Conservation (phyloP, 1,140 invertebrate species). For the Magallana gigas region DNA sequence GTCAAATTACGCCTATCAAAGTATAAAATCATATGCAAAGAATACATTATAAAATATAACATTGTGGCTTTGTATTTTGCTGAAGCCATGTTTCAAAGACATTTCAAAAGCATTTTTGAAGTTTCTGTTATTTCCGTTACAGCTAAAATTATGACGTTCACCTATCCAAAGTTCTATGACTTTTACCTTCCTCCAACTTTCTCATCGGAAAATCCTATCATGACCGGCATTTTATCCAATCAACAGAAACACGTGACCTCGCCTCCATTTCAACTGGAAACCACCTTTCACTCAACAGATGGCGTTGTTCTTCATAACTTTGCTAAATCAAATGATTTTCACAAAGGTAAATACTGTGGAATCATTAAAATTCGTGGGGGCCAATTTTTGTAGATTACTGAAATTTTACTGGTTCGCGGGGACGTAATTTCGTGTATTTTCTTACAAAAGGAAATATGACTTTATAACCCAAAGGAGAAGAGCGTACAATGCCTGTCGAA, state of each 20-base stretch:
- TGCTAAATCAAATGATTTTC: slow-evolving; percentile 84
- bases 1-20: no score
- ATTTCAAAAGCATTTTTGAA: background rate
- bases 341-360: slow-evolving; percentile 5
- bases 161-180: slow-evolving; percentile 86
- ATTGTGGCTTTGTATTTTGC: no score
- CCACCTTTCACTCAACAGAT: slow-evolving; percentile 82
- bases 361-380: no score
- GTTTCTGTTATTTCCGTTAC: background rate
- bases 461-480: no score
- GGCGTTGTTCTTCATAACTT: slow-evolving; percentile 86
- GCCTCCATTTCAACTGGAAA: slow-evolving; percentile 84
- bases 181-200: slow-evolving; percentile 82
- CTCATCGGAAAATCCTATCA: slow-evolving; percentile 80
- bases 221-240: slow-evolving; percentile 83
- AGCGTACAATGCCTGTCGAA: no score
- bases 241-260: slow-evolving; percentile 81
- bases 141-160: slow-evolving; percentile 83
- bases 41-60: no score
- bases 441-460: no score
- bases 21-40: no score
- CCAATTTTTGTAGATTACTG: no score
- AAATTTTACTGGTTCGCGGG: no score
- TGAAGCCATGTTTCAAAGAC: no score
- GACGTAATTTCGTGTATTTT: no score